Conservation (phyloP, 2,797 vertebrate species). For the Sternarchorhynchus goeldii region DNA sequence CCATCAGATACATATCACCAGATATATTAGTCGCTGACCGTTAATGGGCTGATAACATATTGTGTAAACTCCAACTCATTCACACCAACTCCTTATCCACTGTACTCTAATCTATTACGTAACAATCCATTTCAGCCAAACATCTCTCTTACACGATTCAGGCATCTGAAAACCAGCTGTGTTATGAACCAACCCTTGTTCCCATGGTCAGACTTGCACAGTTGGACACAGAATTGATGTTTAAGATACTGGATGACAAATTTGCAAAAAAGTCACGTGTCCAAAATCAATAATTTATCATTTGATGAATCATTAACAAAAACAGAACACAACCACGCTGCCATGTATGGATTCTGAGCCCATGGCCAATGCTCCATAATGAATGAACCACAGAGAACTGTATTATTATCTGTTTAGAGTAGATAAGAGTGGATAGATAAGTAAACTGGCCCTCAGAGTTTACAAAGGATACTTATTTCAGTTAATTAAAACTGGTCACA, state of each 20-base stretch:
- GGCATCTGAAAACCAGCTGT: no score
- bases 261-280: background rate
- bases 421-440: no score
- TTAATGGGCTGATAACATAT: background rate
- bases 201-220: background rate
- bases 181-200: background rate
- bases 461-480: no score
- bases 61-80: background rate
- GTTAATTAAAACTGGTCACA: no score
- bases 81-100: no score
- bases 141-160: no score
- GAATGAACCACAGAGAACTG: background rate
- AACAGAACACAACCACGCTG: background rate
- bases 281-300: constrained; percentile 13
- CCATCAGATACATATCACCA: no score
- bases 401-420: background rate
- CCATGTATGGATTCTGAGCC: background rate
- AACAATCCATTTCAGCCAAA: no score
- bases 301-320: constrained; percentile 3
- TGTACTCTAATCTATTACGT: no score
- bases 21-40: background rate
- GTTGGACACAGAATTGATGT: background rate
- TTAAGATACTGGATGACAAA: background rate
- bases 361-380: background rate
- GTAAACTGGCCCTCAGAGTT: no score